These are phyloP conservation scores for Lepas anatifera DNA, from an alignment of 2,888 invertebrate genomes.

Conservation along the genomic window DNA sequence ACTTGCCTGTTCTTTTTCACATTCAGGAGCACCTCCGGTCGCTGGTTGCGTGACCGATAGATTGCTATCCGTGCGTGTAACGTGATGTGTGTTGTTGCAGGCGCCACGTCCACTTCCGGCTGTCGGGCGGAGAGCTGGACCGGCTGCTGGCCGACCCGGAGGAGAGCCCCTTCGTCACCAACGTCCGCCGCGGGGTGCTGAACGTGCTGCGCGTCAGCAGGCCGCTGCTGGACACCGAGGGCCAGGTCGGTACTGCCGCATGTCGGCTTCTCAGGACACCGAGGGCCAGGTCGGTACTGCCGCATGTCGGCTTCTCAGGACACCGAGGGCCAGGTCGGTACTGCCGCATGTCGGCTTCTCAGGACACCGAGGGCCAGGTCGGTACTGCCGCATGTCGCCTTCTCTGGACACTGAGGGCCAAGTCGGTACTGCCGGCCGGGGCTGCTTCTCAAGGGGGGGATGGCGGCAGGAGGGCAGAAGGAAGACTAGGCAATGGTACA, in stretches of 20 bases:
- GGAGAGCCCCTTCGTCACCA: not conserved
- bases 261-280: not conserved
- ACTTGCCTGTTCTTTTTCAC: too few species aligned
- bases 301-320: not conserved
- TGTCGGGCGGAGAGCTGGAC: not conserved
- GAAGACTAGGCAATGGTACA: too few species aligned
- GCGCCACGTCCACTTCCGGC: conserved; percentile 1
- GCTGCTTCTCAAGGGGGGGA: too few species aligned
- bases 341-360: not conserved
- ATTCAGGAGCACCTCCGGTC: too few species aligned
- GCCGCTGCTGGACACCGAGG: not conserved
- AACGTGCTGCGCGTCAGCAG: not conserved
- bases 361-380: not conserved
- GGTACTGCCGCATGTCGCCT: not conserved
- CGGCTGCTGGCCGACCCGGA: not conserved
- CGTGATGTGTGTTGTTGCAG: not conserved
- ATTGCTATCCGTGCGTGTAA: too few species aligned
- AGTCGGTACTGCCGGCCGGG: too few species aligned
- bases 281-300: not conserved
- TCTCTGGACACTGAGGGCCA: not conserved
- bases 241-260: not conserved
- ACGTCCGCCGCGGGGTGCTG: not conserved
- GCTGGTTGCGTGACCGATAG: too few species aligned
- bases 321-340: not conserved
- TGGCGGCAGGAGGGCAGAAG: too few species aligned